Base-by-base conservation (phyloP, 1,140 invertebrate species). In the Meloidogyne floridensis region DNA sequence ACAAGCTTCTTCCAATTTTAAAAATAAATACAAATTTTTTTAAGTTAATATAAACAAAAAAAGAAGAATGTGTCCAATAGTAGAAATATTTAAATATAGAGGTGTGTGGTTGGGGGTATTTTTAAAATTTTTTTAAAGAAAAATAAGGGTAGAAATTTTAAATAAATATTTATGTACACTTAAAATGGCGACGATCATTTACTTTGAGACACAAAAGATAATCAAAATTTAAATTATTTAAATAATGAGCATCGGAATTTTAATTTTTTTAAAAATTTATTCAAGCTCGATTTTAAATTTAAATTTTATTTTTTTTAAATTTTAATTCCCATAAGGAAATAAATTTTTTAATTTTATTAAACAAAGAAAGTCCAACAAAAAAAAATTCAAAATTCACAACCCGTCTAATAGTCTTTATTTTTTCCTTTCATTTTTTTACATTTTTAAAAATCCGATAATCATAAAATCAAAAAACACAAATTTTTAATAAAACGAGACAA, bases 191-290 rank as follows among this genome's bases (percentile, higher is more conserved):
- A 15, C 2, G 8, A 54, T 11, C 8, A 9, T 54, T 6, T n/a
- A n/a, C 1, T 65, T n/a, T 65, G 11, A 15, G 32, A 32, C 32
- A 4, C 56, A 59, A 3, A 13, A 13, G 13, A 59, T 15, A 65
- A 59, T 15, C 15, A 59, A n/a, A 65, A 65, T 6, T 65, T n/a
- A 65, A 65, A 59, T 59, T 65, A 65, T 32, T 32, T 32, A 65
- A 65, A 65, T n/a, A 65, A 65, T 65, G 59, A 65, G n/a, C n/a
- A 65, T 65, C 59, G 59, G 59, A 65, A 65, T 65, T 65, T 59
- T 59, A 59, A 59, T 15, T 5, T 59, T 15, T 3, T 59, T 65
- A 65, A 65, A 65, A n/a, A 65, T 59, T 47, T 32, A 32, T 47
- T 47, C 47, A 47, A 47, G 47, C 47, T 47, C 47, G 4, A 47